Evolutionary conservation across 2,113 vertebrate species (phyloP).

Genomic region (Grantiella picta): DNA sequence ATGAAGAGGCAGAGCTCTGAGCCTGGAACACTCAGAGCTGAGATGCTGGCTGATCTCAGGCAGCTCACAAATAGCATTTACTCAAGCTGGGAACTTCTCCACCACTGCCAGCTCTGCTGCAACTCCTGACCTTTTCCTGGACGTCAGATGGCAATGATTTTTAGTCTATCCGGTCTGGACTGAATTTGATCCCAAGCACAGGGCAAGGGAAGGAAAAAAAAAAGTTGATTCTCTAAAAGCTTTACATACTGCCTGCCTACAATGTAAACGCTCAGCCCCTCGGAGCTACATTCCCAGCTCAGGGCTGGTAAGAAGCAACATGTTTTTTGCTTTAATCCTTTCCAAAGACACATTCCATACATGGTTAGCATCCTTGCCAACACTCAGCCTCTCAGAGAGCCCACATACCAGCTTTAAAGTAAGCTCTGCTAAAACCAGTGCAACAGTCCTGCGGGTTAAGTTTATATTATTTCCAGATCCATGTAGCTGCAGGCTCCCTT

Average conservation of each 20-base stretch:
- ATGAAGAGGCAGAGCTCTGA: not conserved
- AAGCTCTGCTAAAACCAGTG: constrained; percentile 70
- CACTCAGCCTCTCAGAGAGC: constrained; percentile 60
- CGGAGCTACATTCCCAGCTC: constrained; percentile 54
- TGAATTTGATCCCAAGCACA: constrained; percentile 66
- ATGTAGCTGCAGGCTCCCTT: constrained; percentile 63
- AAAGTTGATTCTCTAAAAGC: constrained; percentile 40
- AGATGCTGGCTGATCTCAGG: not conserved
- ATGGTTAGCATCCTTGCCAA: constrained; percentile 75
- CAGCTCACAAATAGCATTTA: constrained; percentile 3
- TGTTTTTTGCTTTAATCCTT: constrained; percentile 73
- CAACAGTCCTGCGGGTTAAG: constrained; percentile 71
- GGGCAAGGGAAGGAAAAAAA: constrained; percentile 11
- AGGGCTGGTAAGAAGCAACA: constrained; percentile 68
- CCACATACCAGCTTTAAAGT: constrained; percentile 80
- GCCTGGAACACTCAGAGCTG: not conserved
- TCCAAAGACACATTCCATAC: constrained; percentile 80
- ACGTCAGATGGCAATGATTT: constrained; percentile 68
- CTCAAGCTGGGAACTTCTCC: constrained; percentile 31
- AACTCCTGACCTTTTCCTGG: constrained; percentile 53
- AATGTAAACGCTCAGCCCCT: constrained; percentile 44
- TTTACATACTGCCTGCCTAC: constrained; percentile 18
- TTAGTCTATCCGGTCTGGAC: constrained; percentile 47
- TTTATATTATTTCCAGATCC: constrained; percentile 80
- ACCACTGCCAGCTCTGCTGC: constrained; percentile 26